Base-by-base conservation (phyloP, 1,140 invertebrate genomes). In the Bombus sibiricus region DNA sequence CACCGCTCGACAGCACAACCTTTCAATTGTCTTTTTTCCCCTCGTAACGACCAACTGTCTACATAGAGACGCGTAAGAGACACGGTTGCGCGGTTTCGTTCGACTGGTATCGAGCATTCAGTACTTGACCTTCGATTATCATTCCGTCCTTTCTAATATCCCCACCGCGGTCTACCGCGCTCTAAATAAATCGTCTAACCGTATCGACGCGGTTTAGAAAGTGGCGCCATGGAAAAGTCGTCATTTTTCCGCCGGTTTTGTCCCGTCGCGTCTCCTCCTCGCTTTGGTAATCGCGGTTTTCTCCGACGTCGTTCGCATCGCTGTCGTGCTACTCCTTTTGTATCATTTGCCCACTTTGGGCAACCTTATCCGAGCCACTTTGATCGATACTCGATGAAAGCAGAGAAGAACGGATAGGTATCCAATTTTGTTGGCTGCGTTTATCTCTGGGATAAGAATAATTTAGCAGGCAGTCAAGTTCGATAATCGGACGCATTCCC, bases 71-170 rank as follows among this genome's bases (percentile, higher is more conserved):
- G 41, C 10, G n/a, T 34, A 34, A 12, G 47, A 62, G 28, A 62
- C 41, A 37, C 8, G 71, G 4, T 28, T 6, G 15, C 41, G 59
- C 75, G 87, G 88, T 83, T 91, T 89, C 86, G 47, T 62, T 43
- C 47, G 76, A 71, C 66, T 78, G 77, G 73, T 81, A 74, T 43
- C 43, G 89, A 88, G 76, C 79, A 66, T 86, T 88, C 86, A 83
- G 88, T 89, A 92, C 88, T 93, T 92, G 92, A 93, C 92, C 92
- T 93, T 93, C 92, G 92, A 93, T 91, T 91, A 89, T 87, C 86
- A 83, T 86, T 85, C 90, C 87, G 86, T 91, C 91, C 91, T 91
- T 90, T 90, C 92, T 89, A 92, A 91, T 91, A 89, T 88, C 88
- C 86, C 84, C 83, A 74, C 86, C 71, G 22, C 12, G 32, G n/a